Evolutionary conservation across 2,113 vertebrate genomes (phyloP), one percentile per base, ranked within the genome.

Genomic region (Tapirus terrestris): DNA sequence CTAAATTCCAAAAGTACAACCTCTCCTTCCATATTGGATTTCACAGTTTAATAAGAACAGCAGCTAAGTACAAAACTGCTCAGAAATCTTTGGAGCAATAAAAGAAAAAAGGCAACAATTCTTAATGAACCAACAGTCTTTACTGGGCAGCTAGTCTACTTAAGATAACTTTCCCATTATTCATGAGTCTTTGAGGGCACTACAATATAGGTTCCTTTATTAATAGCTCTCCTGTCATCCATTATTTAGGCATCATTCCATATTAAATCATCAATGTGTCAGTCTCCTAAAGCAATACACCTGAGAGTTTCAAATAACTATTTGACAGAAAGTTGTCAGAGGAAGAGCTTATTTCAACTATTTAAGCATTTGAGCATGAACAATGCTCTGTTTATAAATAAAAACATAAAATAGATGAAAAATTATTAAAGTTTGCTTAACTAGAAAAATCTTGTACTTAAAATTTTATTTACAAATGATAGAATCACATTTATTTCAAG

Each of bases 251-350:
- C 45, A 61, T 76, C 43, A 51, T 60, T 92, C 81, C 31, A 20
- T 85, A 75, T 89, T 97, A 86, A 97, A 90, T 97, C 68, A 90
- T 45, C 27, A 60, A 1, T 45, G 6, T 97, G 91, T 82, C 91
- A 65, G 36, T 80, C 73, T 97, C 60, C 88, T 80, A 88, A 96
- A 70, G 23, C 27, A 89, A 75, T 53, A 76, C 16, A 94, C 84
- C 20, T 23, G 61, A 56, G 56, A 85, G 81, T 89, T 96, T 97
- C 91, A 95, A 95, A 91, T 92, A 96, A 80, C 18, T 48, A 48
- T 36, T 91, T 93, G 65, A 90, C 73, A 98, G 63, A 29, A 84
- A 96, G 58, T 89, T 89, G 77, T 94, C 81, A 97, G 75, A 90
- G 43, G 63, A 82, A 89, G 29, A 56, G 65, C 36, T 89, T 87